Base-by-base conservation (phyloP, 2,797 vertebrate species). In the Sebastiscus albofasciatus region DNA sequence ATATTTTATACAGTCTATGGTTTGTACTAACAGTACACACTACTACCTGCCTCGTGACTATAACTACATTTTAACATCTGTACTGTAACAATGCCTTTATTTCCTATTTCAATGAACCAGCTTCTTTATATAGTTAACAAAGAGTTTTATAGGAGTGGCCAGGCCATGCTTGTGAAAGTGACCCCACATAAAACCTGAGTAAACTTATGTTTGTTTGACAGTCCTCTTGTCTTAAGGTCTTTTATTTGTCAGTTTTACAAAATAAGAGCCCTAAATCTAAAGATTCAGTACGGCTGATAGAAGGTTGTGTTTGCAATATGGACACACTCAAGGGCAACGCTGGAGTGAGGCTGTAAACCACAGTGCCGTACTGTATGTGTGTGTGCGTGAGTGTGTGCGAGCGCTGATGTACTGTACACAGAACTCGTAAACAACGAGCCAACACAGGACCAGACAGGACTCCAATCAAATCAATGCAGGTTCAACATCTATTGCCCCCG, bases 381-480 rank as follows among this genome's bases (percentile, higher is more conserved):
- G 65, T 46, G 60, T 3, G 18, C 33, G 62, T 22, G 68, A 29
- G 49, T 54, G 67, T n/a, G 42, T 20, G 2, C 33, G 4, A 8
- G 60, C 39, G 10, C 20, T 58, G 52, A 52, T 64, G 72, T 56
- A 46, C 72, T 65, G 82, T 58, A 54, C 71, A 42, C 77, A 56
- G 8, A 36, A 54, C 84, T 90, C 84, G 71, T 93, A 92, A 94
- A 94, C 88, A 89, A 87, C 75, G 34, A 62, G 66, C 55, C 56
- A 87, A 83, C 83, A 79, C 54, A 55, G 62, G 76, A 86, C 52
- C 74, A 70, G 91, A 93, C 89, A 71, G 87, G 66, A 87, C 67
- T 67, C 82, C 84, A 81, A 89, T 89, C 79, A 83, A 89, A 91
- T 93, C 91, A 88, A 73, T 90, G 84, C 76, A 71, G 84, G 88